These are phyloP conservation scores for Jacana jacana DNA, from an alignment of 2,113 vertebrate genomes.

Conservation along the genomic window DNA sequence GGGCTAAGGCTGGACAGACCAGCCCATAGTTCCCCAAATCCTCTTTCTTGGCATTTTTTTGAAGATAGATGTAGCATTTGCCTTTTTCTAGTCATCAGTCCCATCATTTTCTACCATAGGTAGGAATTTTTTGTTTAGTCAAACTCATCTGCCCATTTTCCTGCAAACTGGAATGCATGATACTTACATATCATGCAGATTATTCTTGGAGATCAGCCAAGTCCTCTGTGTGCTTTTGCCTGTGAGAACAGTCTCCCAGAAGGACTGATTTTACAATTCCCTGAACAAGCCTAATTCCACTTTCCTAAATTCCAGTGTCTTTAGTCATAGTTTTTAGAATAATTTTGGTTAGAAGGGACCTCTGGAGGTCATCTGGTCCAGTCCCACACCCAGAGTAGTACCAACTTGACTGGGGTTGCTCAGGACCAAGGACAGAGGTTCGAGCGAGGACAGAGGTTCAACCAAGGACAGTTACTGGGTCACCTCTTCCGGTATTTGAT, in stretches of 20 bases:
- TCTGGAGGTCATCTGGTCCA: not conserved
- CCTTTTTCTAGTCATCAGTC: not conserved
- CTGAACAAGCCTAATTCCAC: not conserved
- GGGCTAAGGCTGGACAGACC: not conserved
- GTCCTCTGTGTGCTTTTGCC: not conserved
- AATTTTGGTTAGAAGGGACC: not conserved
- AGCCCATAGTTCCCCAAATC: not conserved
- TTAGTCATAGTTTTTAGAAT: not conserved
- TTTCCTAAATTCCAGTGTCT: not conserved
- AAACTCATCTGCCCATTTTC: not conserved
- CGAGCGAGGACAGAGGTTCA: not conserved
- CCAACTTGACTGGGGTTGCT: not conserved
- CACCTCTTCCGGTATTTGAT: not conserved
- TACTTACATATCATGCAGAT: not conserved
- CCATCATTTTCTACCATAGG: not conserved
- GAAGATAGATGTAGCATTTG: not conserved
- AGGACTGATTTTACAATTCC: not conserved
- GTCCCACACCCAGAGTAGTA: not conserved
- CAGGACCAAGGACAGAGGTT: constrained; percentile 17
- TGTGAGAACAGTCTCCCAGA: not conserved
- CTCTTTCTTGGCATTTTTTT: not conserved
- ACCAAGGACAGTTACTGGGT: not conserved
- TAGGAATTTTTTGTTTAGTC: not conserved
- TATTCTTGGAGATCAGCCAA: not conserved
- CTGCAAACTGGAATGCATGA: not conserved